A percentile compares a stretch with the other conserved stretches of the same genome.
Evolutionary conservation across 1,140 invertebrate species (phyloP).

Genomic region (Dryas iulia): DNA sequence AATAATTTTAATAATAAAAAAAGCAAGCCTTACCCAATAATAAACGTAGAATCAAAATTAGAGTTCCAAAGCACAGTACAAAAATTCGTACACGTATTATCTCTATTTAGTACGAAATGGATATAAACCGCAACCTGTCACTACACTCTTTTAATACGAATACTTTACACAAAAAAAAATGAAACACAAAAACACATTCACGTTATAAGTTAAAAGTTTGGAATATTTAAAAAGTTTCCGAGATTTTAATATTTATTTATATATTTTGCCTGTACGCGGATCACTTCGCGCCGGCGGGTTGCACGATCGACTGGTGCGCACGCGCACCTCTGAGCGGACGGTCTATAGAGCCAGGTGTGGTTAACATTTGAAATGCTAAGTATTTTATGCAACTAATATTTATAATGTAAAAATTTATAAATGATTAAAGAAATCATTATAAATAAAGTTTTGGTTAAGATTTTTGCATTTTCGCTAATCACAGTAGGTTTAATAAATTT

Average conservation of each 20-base stretch:
- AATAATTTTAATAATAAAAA: not conserved
- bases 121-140: slow-evolving; percentile 70
- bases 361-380: slow-evolving; percentile 48
- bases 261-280: slow-evolving; percentile 45
- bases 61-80: slow-evolving; percentile 6
- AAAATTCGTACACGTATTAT: slow-evolving; percentile 11
- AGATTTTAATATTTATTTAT: not conserved
- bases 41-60: slow-evolving; percentile 10
- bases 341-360: slow-evolving; percentile 40
- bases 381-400: not conserved
- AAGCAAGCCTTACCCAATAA: not conserved
- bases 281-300: slow-evolving; percentile 48
- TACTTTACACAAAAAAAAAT: slow-evolving; percentile 28
- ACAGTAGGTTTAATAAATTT: too few species aligned
- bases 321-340: slow-evolving; percentile 57
- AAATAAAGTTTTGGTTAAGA: too few species aligned
- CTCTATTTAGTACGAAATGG: slow-evolving; percentile 14
- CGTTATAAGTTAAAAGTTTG: slow-evolving; percentile 9
- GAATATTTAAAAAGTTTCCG: slow-evolving; percentile 5
- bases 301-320: slow-evolving; percentile 69
- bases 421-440: too few species aligned
- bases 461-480: too few species aligned
- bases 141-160: slow-evolving; percentile 41
- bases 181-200: slow-evolving; percentile 3
- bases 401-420: not conserved